Evolutionary conservation across 2,113 vertebrate genomes (phyloP), one percentile per base, ranked within the genome.

Genomic region (Phyllostomus hastatus): DNA sequence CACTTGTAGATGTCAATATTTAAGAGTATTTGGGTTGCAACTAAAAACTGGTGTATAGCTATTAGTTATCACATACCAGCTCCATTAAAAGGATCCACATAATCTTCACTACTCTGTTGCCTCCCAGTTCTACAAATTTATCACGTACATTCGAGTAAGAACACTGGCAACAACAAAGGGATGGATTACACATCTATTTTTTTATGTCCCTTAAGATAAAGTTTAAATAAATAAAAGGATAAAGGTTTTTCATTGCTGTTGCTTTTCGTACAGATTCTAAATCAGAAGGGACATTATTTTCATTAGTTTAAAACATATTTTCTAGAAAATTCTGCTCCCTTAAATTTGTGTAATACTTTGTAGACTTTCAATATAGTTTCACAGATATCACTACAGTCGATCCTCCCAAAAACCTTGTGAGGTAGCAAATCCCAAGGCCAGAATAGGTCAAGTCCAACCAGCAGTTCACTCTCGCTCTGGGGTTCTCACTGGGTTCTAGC

Each of bases 201-300:
- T 79, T 67, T 46, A 73, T 24, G 48, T 46, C 24, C 70, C 80
- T 92, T 94, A 79, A 46, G 64, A 81, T 84, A 85, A 92, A 59
- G 12, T 75, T 91, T 41, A 94, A 73, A 81, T 91, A 35, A 81
- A 61, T 80, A 83, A 52, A 59, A 81, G 38, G 85, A 64, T 38
- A 57, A 81, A 43, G 28, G 38, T 35, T 73, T 93, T 91, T 81
- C 38, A 75, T 24, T 94, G 35, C 24, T n/a, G 28, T 88, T 95
- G 66, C 50, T 87, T 78, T 80, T 61, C 41, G 9, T 41, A 94
- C 19, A 92, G 38, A 93, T 61, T 85, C 52, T 88, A 64, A 69
- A 90, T 85, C 66, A 95, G 70, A 87, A 87, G 94, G 90, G 66
- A 85, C n/a, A 81, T 7, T 67, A 22, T 67, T 89, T 78, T 89